Percentiles rank a stretch among this genome's conserved stretches.
These are phyloP conservation scores for Drosophila nigromelanica DNA, from an alignment of 1,140 invertebrate genomes.

Conservation along the genomic window DNA sequence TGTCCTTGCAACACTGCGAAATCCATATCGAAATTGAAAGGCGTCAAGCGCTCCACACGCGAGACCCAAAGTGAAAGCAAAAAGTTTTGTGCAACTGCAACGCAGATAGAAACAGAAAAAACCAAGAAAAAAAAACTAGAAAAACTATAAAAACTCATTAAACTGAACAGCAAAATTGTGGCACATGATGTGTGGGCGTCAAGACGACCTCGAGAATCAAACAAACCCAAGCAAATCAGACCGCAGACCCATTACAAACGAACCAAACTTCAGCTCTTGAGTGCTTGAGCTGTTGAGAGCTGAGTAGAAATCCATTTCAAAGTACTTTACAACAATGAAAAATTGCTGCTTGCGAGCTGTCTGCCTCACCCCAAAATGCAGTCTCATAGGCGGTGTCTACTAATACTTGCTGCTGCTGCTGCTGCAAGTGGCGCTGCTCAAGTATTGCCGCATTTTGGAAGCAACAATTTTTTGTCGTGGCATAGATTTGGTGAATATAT, in stretches of 20 bases:
- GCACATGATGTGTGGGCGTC: constrained; percentile 20
- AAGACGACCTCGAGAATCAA: constrained; percentile 39
- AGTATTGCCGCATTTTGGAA: constrained; percentile 26
- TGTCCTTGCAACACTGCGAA: constrained; percentile 47
- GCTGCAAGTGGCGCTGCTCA: constrained; percentile 2
- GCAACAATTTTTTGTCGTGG: constrained; percentile 37
- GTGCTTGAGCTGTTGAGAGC: constrained; percentile 10
- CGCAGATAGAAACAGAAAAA: constrained; percentile 53
- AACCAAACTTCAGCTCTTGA: constrained; percentile 17
- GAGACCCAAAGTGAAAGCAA: constrained; percentile 28
- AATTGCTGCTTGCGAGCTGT: constrained; percentile 50
- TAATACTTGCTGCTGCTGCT: constrained; percentile 15
- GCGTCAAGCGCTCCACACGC: constrained; percentile 51
- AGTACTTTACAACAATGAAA: constrained; percentile 63
- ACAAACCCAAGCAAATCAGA: constrained; percentile 28
- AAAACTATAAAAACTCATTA: constrained; percentile 61
- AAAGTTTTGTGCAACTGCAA: constrained; percentile 55
- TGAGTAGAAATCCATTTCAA: constrained; percentile 55
- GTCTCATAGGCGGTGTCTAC: constrained; percentile 56
- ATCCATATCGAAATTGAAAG: constrained; percentile 52
- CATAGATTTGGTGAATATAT: constrained; percentile 12
- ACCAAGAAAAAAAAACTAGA: constrained; percentile 7
- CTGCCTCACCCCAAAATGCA: constrained; percentile 23
- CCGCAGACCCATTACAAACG: constrained; percentile 20
- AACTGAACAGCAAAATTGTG: constrained; percentile 18